These are phyloP conservation scores for Formica aserva DNA, from an alignment of 2,888 invertebrate species.

Conservation along the genomic window DNA sequence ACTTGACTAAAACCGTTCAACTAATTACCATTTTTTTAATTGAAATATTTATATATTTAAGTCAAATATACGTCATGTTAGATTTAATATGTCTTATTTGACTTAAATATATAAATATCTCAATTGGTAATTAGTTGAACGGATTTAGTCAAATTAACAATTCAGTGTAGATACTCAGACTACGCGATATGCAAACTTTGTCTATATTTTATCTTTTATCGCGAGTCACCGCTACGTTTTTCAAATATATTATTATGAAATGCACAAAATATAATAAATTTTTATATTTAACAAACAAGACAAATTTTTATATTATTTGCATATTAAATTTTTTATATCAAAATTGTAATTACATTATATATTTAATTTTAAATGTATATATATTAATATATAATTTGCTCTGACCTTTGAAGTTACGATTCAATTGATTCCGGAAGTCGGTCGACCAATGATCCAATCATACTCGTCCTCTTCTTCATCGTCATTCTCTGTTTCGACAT, in stretches of 20 bases:
- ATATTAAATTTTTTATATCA: neutral
- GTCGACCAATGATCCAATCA: neutral
- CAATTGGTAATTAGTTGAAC: too few species aligned
- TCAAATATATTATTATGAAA: neutral
- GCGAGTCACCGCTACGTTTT: neutral
- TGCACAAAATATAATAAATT: neutral
- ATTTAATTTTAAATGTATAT: neutral
- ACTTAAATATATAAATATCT: too few species aligned
- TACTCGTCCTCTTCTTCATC: conserved; percentile 21
- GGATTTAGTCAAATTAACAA: too few species aligned
- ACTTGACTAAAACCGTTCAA: too few species aligned
- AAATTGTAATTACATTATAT: neutral
- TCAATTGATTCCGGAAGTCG: neutral
- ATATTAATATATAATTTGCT: neutral
- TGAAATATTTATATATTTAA: too few species aligned
- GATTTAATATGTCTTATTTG: too few species aligned
- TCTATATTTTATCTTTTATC: neutral
- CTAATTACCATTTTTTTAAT: too few species aligned
- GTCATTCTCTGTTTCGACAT: conserved; percentile 15
- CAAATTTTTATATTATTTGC: neutral
- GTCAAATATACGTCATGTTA: too few species aligned
- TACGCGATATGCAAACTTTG: neutral
- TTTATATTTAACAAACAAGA: neutral
- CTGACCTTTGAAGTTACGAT: neutral
- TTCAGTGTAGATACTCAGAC: neutral